Base-by-base conservation (phyloP, 2,797 vertebrate species). In the Schizopygopsis pylzovi region DNA sequence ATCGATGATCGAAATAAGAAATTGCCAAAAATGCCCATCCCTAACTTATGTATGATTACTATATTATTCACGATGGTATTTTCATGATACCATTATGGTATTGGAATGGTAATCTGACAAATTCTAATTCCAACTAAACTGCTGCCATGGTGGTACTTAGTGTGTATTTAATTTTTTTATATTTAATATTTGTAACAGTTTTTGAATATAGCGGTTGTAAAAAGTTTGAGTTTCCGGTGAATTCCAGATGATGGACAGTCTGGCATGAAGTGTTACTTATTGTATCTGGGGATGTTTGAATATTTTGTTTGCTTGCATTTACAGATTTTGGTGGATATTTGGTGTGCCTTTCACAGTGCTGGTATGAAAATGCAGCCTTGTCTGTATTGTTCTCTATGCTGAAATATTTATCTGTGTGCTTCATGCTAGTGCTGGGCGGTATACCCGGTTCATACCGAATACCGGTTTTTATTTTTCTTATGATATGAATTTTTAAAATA, bases 361-460 rank as follows among this genome's bases (percentile, higher is more conserved):
- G 22, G 7, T 25, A 63, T 79, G 13, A 45, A 28, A 79, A 28
- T 28, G 41, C 20, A 59, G 20, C 49, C 47, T 76, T 33, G 45
- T 75, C 47, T 54, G 75, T 37, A 41, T 59, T 79, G 39, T 18
- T 67, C 65, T 79, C 41, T 25, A 91, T 92, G 90, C 94, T 94
- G 92, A 28, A 28, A 94, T 94, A 95, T 95, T 92, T 93, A 94
- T 95, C 93, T 93, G 92, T 91, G 91, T 37, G 28, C 28, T 28
- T 28, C 28, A 28, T 28, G 25, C 25, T 28, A 28, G 25, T 28
- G 25, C 25, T 28, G 25, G 25, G 25, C 25, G 25, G 25, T 28
- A 28, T 28, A 28, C n/a, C 25, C 25, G 25, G 25, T 28, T 28
- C 25, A 28, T 28, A 28, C 25, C 25, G 25, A 28, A 28, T 28